These are phyloP conservation scores for Papilio elwesi DNA, from an alignment of 2,888 invertebrate species.

Conservation along the genomic window DNA sequence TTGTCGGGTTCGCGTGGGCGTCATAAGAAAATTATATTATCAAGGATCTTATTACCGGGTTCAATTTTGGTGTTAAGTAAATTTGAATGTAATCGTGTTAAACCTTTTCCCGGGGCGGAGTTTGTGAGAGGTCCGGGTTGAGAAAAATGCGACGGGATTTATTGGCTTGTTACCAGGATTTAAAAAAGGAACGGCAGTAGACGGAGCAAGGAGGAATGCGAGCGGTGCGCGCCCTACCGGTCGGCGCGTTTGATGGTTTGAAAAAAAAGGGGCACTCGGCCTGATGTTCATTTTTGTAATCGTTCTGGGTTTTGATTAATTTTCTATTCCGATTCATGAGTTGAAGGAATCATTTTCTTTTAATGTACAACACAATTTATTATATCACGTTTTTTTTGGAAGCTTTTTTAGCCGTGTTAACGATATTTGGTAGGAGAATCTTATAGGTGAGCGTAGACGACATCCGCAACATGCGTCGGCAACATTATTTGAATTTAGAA, in stretches of 20 bases:
- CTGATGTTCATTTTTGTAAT: conserved; percentile 74
- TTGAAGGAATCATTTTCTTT: conserved; percentile 19
- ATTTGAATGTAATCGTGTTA: conserved; percentile 82
- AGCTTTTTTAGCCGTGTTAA: neutral
- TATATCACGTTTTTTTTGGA: neutral
- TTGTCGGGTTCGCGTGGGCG: conserved; percentile 53
- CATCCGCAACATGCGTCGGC: too few species aligned
- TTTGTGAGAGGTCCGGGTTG: conserved; percentile 54
- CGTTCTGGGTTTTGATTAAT: conserved; percentile 63
- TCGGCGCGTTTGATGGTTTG: conserved; percentile 68
- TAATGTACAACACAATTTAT: neutral
- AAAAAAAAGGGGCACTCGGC: conserved; percentile 58
- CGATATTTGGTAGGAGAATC: too few species aligned
- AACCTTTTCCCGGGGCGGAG: conserved; percentile 73
- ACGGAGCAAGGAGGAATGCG: conserved; percentile 72
- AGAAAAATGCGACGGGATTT: conserved; percentile 81
- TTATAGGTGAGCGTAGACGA: too few species aligned
- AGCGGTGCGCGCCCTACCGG: conserved; percentile 53
- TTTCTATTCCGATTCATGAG: conserved; percentile 41
- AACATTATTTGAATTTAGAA: too few species aligned
- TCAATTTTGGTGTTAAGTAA: conserved; percentile 84
- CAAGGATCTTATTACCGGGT: conserved; percentile 74
- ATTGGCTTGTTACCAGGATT: conserved; percentile 84
- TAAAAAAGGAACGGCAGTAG: conserved; percentile 74
- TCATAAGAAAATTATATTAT: conserved; percentile 77